Evolutionary conservation across 2,888 invertebrate genomes (phyloP).

Genomic region (Sceliomorpha sp.): DNA sequence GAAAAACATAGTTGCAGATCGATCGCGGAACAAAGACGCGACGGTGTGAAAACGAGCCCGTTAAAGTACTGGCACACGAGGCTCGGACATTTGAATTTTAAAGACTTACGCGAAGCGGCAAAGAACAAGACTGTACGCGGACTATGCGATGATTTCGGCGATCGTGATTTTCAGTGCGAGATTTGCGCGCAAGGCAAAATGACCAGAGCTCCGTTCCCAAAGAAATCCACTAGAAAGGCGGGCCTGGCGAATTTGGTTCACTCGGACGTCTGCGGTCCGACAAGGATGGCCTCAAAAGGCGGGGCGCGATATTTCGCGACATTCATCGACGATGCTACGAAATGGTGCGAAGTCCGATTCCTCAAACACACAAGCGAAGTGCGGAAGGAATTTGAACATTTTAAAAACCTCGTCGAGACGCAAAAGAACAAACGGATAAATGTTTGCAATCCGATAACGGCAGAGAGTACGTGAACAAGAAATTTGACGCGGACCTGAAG

Average conservation of each 20-base stretch:
- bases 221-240: constrained; percentile 26
- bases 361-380: constrained; percentile 46
- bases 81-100: constrained; percentile 25
- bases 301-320: constrained; percentile 54
- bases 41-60: neutral
- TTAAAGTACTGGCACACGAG: constrained; percentile 2
- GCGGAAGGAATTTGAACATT: constrained; percentile 32
- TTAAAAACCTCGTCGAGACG: constrained; percentile 39
- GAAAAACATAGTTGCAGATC: neutral
- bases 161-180: constrained; percentile 33
- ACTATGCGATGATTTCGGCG: constrained; percentile 10
- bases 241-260: constrained; percentile 56
- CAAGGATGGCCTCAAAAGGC: constrained; percentile 52
- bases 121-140: constrained; percentile 8
- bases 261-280: constrained; percentile 60
- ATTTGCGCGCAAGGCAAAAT: constrained; percentile 48
- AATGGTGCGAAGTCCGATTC: constrained; percentile 53
- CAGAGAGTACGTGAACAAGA: constrained; percentile 37
- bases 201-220: constrained; percentile 44
- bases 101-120: constrained; percentile 17
- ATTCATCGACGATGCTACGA: constrained; percentile 58
- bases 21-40: neutral
- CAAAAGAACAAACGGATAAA: constrained; percentile 43
- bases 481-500: constrained; percentile 49
- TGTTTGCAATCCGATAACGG: constrained; percentile 54